Base-by-base conservation (phyloP, 2,888 invertebrate species). In the Plagodis pulveraria region DNA sequence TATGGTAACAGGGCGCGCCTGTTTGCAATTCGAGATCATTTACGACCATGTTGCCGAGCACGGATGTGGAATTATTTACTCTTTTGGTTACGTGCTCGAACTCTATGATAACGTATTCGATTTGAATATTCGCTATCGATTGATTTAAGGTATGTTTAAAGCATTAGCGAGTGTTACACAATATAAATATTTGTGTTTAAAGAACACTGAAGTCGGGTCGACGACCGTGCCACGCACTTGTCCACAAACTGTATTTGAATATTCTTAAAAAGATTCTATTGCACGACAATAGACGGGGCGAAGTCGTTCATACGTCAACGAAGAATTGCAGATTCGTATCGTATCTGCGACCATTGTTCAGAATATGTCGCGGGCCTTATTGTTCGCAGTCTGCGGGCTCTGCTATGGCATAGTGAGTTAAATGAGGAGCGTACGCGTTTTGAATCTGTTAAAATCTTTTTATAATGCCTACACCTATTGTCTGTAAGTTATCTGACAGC, bases 331-430 rank as follows among this genome's bases (percentile, higher is more conserved):
- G 87, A 91, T 91, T 87, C 91, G 73, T 87, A 87, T 89, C 90
- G 84, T 87, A 84, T 80, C 81, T 81, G 79, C 63, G 73, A 75
- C 90, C 82, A 91, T 91, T 91, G 91, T 91, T 91, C 91, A 85
- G 83, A 89, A 91, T 91, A 91, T 82, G 91, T 91, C 90, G 79
- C 89, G 86, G 66, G 72, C 83, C 83, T 85, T 87, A 91, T 91
- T 91, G 89, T 90, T 86, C 77, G 69, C 69, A 67, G 77, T 77
- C 80, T 80, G 78, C 77, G 22, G 22, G 63, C 67, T 75, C 73
- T 77, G 78, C 77, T 78, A 78, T 80, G 81, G 86, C 81, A 84
- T 82, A 77, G 76, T 77, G 77, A 80, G 84, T 87, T 85, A 85
- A 89, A 89, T 86, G 80, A 85, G 78, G 83, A 79, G 76, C 79